Percentiles rank a stretch among this genome's conserved stretches.
These are phyloP conservation scores for Rhimphoctona megacephalus DNA, from an alignment of 2,888 invertebrate genomes.

Conservation along the genomic window DNA sequence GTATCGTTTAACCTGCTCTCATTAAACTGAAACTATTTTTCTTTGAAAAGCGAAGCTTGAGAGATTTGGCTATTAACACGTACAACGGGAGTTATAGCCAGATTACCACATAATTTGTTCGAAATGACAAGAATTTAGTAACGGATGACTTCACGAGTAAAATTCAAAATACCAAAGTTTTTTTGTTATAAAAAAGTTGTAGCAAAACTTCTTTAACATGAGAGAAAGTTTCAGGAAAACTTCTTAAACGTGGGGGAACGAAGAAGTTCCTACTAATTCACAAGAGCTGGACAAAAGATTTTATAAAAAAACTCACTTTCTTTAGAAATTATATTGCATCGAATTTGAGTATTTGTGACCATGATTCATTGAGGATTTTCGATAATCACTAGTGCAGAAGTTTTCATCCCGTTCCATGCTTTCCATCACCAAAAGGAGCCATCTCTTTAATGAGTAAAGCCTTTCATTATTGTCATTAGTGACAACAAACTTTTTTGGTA, in stretches of 20 bases:
- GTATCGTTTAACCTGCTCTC: background rate
- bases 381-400: background rate
- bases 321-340: background rate
- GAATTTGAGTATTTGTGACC: background rate
- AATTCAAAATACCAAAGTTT: background rate
- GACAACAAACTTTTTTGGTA: background rate
- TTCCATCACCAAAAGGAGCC: background rate
- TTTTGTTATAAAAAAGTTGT: conserved; percentile 3
- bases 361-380: background rate
- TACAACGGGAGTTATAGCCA: background rate
- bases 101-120: background rate
- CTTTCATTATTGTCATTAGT: background rate
- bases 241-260: background rate
- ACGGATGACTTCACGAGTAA: background rate
- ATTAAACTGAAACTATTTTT: background rate
- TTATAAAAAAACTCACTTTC: background rate
- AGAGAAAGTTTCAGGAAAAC: background rate
- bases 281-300: background rate
- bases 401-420: background rate
- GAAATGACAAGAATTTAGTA: background rate
- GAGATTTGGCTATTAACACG: background rate
- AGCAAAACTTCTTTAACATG: background rate
- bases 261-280: background rate
- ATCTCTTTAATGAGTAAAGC: background rate
- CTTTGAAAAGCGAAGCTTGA: background rate